phyloP scores from a whole-genome alignment of 2,797 vertebrate genomes.

The Gymnocypris eckloni region DNA sequence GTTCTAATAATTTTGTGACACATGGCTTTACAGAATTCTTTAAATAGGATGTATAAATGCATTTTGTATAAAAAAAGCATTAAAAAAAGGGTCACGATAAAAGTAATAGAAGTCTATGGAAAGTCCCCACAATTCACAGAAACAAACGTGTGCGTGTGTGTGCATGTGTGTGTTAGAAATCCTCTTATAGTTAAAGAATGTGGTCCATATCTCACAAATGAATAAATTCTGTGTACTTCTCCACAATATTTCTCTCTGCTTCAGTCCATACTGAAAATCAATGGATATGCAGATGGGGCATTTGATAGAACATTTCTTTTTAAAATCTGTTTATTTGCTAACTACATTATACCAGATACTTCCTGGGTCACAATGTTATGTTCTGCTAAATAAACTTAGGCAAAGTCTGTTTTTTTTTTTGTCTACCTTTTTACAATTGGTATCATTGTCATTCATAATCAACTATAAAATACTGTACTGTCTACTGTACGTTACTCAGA shows the following conservation, averaged over 20 bases:
- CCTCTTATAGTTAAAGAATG: background rate
- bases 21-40: no score
- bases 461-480: background rate
- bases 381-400: background rate
- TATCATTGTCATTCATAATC: background rate
- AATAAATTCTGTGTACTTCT: background rate
- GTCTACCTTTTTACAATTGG: background rate
- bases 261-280: background rate
- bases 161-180: background rate
- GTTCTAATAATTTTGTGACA: no score
- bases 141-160: no score
- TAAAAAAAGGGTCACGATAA: no score
- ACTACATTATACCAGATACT: background rate
- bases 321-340: background rate
- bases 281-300: background rate
- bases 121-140: no score
- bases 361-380: background rate
- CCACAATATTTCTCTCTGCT: background rate
- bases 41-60: no score
- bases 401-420: background rate
- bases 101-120: no score
- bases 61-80: no score
- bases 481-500: background rate
- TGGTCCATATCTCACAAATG: background rate
- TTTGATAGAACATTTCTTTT: background rate